Percentiles rank a stretch among this genome's conserved stretches.
phyloP scores from a whole-genome alignment of 1,140 invertebrate genomes.

The Epicauta chinensis region DNA sequence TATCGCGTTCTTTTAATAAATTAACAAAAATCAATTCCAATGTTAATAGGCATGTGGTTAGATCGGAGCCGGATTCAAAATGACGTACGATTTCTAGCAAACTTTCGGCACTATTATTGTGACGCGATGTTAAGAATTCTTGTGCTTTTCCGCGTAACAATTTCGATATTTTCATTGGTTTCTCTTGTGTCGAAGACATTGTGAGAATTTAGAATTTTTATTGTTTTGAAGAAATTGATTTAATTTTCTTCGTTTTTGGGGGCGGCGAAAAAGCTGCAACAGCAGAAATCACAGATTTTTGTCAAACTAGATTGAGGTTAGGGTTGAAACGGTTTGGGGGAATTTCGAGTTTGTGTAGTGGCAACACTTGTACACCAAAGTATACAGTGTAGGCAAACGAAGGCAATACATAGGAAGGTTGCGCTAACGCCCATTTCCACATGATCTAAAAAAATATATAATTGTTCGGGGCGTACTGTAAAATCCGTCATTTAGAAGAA shows the following conservation, averaged over 20 bases:
- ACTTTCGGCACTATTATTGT: slow-evolving; percentile 53
- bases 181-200: too few species aligned
- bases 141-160: slow-evolving; percentile 57
- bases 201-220: too few species aligned
- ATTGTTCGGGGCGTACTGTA: too few species aligned
- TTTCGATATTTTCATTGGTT: slow-evolving; percentile 43
- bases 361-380: too few species aligned
- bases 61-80: slow-evolving; percentile 53
- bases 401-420: too few species aligned
- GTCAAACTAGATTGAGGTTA: slow-evolving; percentile 9
- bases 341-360: not conserved
- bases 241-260: too few species aligned
- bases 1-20: slow-evolving; percentile 54
- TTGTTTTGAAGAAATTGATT: too few species aligned
- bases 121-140: slow-evolving; percentile 55
- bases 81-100: slow-evolving; percentile 56
- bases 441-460: too few species aligned
- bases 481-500: too few species aligned
- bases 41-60: slow-evolving; percentile 51
- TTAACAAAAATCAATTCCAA: slow-evolving; percentile 63
- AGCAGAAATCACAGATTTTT: slow-evolving; percentile 10
- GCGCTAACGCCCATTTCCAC: too few species aligned
- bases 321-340: slow-evolving; percentile 3
- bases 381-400: too few species aligned
- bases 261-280: not conserved